Evolutionary conservation across 2,888 invertebrate species (phyloP).

Genomic region (Thymelicus sylvestris): DNA sequence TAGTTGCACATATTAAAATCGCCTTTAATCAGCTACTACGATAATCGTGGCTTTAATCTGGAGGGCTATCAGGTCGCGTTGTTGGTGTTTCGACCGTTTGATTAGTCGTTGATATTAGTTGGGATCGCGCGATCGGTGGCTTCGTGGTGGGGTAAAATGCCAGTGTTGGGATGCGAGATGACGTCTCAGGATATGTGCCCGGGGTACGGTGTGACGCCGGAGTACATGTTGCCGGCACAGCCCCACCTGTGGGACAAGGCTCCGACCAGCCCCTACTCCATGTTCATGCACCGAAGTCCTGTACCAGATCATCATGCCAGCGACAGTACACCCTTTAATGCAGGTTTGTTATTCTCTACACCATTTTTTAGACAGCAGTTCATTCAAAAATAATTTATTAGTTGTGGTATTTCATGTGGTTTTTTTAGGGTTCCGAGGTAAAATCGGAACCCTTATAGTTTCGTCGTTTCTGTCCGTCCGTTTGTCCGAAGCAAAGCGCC

Average conservation of each 20-base stretch:
- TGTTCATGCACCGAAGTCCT: slow-evolving; percentile 55
- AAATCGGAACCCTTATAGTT: no score
- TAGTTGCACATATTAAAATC: slow-evolving; percentile 28
- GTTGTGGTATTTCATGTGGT: no score
- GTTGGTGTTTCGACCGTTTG: slow-evolving; percentile 44
- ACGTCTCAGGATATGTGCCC: slow-evolving; percentile 72
- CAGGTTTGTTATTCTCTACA: slow-evolving; percentile 56
- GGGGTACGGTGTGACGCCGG: slow-evolving; percentile 59
- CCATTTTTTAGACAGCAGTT: not conserved
- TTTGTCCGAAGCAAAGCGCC: no score
- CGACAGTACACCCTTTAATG: slow-evolving; percentile 42
- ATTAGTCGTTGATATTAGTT: slow-evolving; percentile 58
- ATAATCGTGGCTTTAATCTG: slow-evolving; percentile 53
- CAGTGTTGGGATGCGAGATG: slow-evolving; percentile 71
- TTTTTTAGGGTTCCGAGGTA: not conserved
- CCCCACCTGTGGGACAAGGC: slow-evolving; percentile 68
- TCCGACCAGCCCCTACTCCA: slow-evolving; percentile 54
- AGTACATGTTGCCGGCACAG: slow-evolving; percentile 61
- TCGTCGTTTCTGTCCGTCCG: no score
- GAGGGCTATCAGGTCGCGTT: slow-evolving; percentile 47
- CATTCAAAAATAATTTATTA: no score
- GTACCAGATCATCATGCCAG: slow-evolving; percentile 46
- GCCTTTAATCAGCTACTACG: slow-evolving; percentile 65
- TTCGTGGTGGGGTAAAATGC: slow-evolving; percentile 67
- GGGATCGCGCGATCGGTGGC: slow-evolving; percentile 44